phyloP scores from a whole-genome alignment of 1,140 invertebrate genomes.

The Drosophila truncata region DNA sequence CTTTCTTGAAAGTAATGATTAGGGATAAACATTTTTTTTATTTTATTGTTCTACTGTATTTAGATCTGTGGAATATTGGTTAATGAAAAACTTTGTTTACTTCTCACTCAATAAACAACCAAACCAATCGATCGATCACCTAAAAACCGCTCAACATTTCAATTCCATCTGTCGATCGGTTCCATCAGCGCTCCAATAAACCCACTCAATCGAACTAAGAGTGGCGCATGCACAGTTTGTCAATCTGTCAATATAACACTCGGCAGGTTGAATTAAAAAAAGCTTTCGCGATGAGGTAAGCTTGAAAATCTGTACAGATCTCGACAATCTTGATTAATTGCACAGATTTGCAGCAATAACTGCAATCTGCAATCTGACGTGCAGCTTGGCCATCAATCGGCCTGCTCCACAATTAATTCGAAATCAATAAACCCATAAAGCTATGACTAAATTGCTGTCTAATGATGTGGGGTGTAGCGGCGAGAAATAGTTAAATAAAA shows the following conservation, averaged over 20 bases:
- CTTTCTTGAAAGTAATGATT: too few relatives aligned
- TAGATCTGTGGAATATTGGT: neutral
- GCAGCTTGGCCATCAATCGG: constrained; percentile 5
- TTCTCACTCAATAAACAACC: neutral
- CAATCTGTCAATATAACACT: constrained; percentile 56
- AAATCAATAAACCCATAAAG: constrained; percentile 56
- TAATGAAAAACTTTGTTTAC: neutral
- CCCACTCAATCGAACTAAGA: constrained; percentile 48
- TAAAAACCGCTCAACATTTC: constrained; percentile 42
- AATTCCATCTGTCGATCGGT: constrained; percentile 28
- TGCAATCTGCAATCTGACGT: constrained; percentile 39
- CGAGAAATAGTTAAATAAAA: constrained; percentile 31
- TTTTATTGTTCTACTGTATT: too few relatives aligned
- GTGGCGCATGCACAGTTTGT: constrained; percentile 53
- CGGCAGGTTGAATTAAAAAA: constrained; percentile 50
- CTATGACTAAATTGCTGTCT: neutral
- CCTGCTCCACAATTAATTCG: constrained; percentile 43
- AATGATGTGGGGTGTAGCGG: constrained; percentile 32
- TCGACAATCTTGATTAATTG: constrained; percentile 55
- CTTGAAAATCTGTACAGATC: constrained; percentile 34
- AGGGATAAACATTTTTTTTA: too few relatives aligned
- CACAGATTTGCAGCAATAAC: constrained; percentile 34
- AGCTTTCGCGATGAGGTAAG: constrained; percentile 54
- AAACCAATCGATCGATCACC: constrained; percentile 15
- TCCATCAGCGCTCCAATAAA: constrained; percentile 40